Conservation (phyloP, 2,888 invertebrate genomes). For the Sepiola atlantica region DNA sequence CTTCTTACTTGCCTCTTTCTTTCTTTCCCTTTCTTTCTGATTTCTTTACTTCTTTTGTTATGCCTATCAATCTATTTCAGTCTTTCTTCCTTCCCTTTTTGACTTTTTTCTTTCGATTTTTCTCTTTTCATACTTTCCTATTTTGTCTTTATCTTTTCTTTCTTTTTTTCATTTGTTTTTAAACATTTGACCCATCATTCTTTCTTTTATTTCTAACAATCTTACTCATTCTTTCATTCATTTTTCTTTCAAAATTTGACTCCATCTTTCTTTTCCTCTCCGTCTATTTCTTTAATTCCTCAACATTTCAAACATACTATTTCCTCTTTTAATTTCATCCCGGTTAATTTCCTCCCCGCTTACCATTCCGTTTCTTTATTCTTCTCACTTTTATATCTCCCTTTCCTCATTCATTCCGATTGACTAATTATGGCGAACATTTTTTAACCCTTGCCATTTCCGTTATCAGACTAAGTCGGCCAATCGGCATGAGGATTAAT, state of each 20-base stretch:
- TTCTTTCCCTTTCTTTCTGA: not conserved
- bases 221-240: no score
- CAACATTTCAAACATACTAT: no score
- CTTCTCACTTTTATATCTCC: not conserved
- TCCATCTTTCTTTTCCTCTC: not conserved
- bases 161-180: not conserved
- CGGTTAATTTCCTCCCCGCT: not conserved
- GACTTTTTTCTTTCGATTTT: not conserved
- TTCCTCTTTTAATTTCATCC: no score
- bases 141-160: not conserved
- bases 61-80: rapidly evolving
- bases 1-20: not conserved
- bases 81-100: not conserved
- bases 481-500: constrained; percentile 11
- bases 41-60: not conserved
- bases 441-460: not conserved
- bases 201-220: no score
- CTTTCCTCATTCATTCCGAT: not conserved
- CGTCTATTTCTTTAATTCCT: not conserved
- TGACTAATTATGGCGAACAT: not conserved
- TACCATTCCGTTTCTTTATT: not conserved
- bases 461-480: not conserved
- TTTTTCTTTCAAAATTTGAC: not conserved
- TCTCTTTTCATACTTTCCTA: no score
- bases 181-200: not conserved